Base-by-base conservation (phyloP, 2,797 vertebrate genomes). In the Otolemur crassicaudatus region DNA sequence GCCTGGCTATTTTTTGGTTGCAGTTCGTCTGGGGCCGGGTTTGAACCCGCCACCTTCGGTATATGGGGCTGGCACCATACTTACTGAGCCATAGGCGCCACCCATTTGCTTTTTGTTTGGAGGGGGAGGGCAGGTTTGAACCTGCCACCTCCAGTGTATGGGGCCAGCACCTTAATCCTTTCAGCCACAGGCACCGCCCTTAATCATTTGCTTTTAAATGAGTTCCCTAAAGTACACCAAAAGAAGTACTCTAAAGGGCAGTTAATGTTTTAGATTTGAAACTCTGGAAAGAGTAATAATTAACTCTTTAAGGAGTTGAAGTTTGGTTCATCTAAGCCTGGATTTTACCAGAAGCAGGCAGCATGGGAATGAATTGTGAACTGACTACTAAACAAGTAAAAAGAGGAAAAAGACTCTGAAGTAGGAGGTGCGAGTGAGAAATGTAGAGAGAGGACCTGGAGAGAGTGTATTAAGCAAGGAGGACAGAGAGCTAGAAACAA, bases 231-330 rank as follows among this genome's bases (percentile, higher is more conserved):
- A 61, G 53, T 58, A 61, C 3, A 56, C 46, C 23, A 10, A 56
- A 53, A 94, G 7, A 43, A 93, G 7, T 58, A 29, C 6, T 79
- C 20, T 53, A 17, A 12, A 34, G 27, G 31, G 40, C 31, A 83
- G 73, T 31, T 56, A 25, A 56, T 14, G 25, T 65, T 94, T 83
- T 91, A n/a, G 9, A 87, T 40, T 72, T 84, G 92, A 94, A 90
- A 72, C 25, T 60, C 70, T 72, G 53, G 40, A 73, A 40, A 25
- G 27, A 9, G 34, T 49, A 46, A 60, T 53, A 14, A 80, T 53
- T 76, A 65, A 46, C 3, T 0, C 3, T 63, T n/a, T 25, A 86
- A 65, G 34, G n/a, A 73, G 22, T 37, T 84, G 84, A 53, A 34
- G 31, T n/a, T 25, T 23, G 34, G 23, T 17, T 82, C n/a, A 25